These are phyloP conservation scores for Toxotes chatareus DNA, from an alignment of 2,113 vertebrate species.

Conservation along the genomic window DNA sequence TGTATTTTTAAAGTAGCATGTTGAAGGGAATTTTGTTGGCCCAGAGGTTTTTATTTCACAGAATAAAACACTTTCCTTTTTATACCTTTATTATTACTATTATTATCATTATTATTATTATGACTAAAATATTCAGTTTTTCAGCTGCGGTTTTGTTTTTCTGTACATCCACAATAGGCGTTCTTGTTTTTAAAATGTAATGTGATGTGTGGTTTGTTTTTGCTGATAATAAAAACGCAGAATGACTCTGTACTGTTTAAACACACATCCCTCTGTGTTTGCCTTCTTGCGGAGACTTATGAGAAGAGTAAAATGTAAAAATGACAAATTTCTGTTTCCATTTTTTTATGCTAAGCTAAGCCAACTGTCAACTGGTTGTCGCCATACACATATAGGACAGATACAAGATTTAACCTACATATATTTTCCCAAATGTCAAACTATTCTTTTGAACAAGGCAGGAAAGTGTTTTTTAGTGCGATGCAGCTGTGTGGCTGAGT, in stretches of 20 bases:
- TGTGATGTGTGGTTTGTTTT: constrained; percentile 80
- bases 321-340: too few species aligned
- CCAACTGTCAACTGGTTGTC: not conserved
- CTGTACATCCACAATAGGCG: constrained; percentile 77
- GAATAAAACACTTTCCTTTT: constrained; percentile 74
- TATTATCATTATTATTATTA: constrained; percentile 46
- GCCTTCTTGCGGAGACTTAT: not conserved
- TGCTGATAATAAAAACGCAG: constrained; percentile 80
- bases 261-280: not conserved
- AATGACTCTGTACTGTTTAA: constrained; percentile 75
- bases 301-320: not conserved
- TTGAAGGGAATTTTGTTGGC: constrained; percentile 68
- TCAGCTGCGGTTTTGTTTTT: constrained; percentile 67
- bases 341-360: not conserved
- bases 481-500: not conserved
- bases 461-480: not conserved
- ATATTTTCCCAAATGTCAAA: not conserved
- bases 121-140: constrained; percentile 60
- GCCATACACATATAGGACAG: not conserved
- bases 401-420: not conserved
- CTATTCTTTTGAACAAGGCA: not conserved
- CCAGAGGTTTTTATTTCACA: constrained; percentile 75
- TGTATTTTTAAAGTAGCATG: constrained; percentile 80
- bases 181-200: constrained; percentile 79
- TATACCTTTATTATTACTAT: constrained; percentile 66